These are phyloP conservation scores for Lanistes nyassanus DNA, from an alignment of 1,140 invertebrate genomes.

Conservation along the genomic window DNA sequence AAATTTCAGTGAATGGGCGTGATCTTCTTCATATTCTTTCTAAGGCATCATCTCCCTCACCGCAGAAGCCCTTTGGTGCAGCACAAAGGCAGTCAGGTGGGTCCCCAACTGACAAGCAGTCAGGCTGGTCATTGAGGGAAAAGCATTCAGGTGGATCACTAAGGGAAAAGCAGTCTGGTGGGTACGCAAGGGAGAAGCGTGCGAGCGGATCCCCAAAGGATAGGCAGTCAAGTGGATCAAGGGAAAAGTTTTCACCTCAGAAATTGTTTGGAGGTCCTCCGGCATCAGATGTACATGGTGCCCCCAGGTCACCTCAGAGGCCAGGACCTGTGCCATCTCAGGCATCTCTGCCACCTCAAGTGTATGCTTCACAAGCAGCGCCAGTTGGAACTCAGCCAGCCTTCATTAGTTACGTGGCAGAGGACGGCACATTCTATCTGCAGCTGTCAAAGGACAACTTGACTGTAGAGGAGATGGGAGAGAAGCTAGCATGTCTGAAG, in stretches of 20 bases:
- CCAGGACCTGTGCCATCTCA: no score
- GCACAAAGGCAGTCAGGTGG: neutral
- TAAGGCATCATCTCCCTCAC: constrained; percentile 25
- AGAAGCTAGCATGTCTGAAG: constrained; percentile 33
- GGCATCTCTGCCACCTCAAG: no score
- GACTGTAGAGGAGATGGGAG: constrained; percentile 70
- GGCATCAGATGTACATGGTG: no score
- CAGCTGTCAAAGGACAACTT: constrained; percentile 58
- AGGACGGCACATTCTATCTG: constrained; percentile 67
- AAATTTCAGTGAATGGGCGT: constrained; percentile 32
- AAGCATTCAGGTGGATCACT: neutral
- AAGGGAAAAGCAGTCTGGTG: no score
- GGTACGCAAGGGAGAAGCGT: no score
- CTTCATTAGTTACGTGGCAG: constrained; percentile 50
- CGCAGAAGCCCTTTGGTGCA: constrained; percentile 37
- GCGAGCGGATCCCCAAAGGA: no score
- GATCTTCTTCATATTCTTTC: constrained; percentile 33
- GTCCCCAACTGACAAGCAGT: neutral
- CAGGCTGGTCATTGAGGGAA: neutral
- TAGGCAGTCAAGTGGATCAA: no score
- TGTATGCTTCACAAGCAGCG: constrained; percentile 13
- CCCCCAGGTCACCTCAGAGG: no score
- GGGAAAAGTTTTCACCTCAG: no score
- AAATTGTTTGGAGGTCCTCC: no score
- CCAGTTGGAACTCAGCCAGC: constrained; percentile 34